Conservation (phyloP, 1,140 invertebrate species). For the Zaprionus ornatus region DNA sequence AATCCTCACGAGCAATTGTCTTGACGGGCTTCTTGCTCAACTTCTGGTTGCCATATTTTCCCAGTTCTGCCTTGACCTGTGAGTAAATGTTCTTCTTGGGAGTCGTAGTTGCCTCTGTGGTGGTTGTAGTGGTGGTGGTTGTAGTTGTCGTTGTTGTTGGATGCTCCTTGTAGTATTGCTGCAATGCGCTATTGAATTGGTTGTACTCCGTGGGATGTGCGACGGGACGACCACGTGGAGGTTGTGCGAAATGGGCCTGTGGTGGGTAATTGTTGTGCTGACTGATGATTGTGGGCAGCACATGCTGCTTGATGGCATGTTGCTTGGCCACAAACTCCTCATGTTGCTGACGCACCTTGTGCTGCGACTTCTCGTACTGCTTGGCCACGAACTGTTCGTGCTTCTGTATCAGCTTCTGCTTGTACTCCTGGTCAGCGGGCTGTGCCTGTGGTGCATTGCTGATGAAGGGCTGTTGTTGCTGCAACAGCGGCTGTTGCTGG, state of each 20-base stretch:
- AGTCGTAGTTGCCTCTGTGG: constrained; percentile 77
- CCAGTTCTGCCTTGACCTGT: constrained; percentile 72
- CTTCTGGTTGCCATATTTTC: constrained; percentile 67
- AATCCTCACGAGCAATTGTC: constrained; percentile 85
- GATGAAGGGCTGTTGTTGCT: constrained; percentile 84
- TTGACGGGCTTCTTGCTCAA: constrained; percentile 77
- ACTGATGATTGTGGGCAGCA: constrained; percentile 71
- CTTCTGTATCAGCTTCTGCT: constrained; percentile 88
- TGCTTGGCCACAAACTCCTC: constrained; percentile 87
- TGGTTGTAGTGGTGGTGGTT: constrained; percentile 81
- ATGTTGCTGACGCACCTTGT: constrained; percentile 87
- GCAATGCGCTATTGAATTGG: constrained; percentile 84
- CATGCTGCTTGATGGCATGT: constrained; percentile 86
- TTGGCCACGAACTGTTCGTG: constrained; percentile 89
- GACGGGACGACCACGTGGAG: constrained; percentile 72
- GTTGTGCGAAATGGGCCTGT: constrained; percentile 53
- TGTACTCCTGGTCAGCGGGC: constrained; percentile 85
- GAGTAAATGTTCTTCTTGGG: constrained; percentile 70
- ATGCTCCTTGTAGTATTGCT: constrained; percentile 85
- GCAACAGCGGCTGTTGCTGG: constrained; percentile 82
- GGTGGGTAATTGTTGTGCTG: constrained; percentile 78
- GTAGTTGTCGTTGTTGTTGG: constrained; percentile 84
- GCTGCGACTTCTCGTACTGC: constrained; percentile 88
- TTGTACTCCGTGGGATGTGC: constrained; percentile 83
- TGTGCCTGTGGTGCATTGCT: constrained; percentile 83